These are phyloP conservation scores for Anabacerthia variegaticeps DNA, from an alignment of 2,797 vertebrate genomes.

Conservation along the genomic window DNA sequence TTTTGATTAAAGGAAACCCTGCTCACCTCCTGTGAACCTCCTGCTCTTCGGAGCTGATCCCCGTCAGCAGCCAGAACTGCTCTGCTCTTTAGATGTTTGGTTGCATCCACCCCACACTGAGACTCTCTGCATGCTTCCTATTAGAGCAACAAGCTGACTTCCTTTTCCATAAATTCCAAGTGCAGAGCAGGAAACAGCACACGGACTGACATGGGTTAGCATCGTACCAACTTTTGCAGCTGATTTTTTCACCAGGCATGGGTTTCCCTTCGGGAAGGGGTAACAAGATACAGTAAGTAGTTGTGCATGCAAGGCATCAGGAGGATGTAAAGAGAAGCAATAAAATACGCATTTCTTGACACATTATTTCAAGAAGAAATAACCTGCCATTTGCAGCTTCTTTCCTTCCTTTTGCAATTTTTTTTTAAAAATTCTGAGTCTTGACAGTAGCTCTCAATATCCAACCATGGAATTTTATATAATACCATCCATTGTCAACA, in stretches of 20 bases:
- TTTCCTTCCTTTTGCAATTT: neutral
- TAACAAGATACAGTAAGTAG: neutral
- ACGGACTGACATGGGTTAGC: neutral
- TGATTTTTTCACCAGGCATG: neutral
- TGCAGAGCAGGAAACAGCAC: neutral
- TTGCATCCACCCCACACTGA: neutral
- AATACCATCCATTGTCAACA: conserved; percentile 12
- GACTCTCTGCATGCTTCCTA: neutral
- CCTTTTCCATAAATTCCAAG: neutral
- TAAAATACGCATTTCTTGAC: neutral
- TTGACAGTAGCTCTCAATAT: neutral
- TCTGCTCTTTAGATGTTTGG: neutral
- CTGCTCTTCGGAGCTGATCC: neutral
- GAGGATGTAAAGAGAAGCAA: neutral
- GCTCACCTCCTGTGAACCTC: neutral
- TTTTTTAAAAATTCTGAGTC: neutral
- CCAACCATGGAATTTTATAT: neutral
- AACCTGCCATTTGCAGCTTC: neutral
- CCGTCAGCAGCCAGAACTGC: neutral
- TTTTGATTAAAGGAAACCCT: neutral
- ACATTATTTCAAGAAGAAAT: neutral
- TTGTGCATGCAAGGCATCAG: neutral
- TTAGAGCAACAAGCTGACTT: neutral
- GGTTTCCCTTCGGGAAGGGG: neutral
- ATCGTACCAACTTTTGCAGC: neutral